A percentile compares a stretch with the other conserved stretches of the same genome.
Evolutionary conservation across 2,888 invertebrate species (phyloP).

Genomic region (Macrophya annulata): DNA sequence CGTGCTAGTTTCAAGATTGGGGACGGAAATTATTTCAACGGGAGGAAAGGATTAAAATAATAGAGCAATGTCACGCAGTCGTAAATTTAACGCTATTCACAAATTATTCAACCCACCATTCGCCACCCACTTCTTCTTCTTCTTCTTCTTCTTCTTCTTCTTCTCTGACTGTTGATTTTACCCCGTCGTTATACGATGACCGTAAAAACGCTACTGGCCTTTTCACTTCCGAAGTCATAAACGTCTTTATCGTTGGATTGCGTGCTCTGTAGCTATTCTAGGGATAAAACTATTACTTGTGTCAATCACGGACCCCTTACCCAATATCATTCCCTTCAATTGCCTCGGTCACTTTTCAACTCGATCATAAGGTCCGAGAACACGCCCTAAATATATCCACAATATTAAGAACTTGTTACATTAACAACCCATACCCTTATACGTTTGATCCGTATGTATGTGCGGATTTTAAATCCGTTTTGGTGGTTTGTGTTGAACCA

Average conservation of each 20-base stretch:
- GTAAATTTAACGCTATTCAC: conserved; percentile 50
- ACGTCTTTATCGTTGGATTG: conserved; percentile 60
- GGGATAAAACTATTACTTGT: conserved; percentile 56
- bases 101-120: conserved; percentile 37
- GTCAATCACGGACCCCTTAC: conserved; percentile 60
- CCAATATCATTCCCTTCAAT: conserved; percentile 63
- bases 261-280: conserved; percentile 64
- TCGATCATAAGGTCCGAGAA: background rate
- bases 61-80: conserved; percentile 48
- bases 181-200: conserved; percentile 42
- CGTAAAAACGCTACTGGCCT: conserved; percentile 48
- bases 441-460: background rate
- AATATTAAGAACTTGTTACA: background rate
- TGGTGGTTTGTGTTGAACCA: background rate
- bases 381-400: conserved; percentile 23
- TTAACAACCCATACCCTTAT: background rate
- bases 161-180: conserved; percentile 37
- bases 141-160: conserved; percentile 4
- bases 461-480: background rate
- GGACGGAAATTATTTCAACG: conserved; percentile 30
- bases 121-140: conserved; percentile 38
- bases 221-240: conserved; percentile 54
- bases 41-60: conserved; percentile 34
- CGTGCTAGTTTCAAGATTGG: background rate
- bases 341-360: conserved; percentile 45